A percentile compares a stretch with the other conserved stretches of the same genome.
Conservation (phyloP, 2,113 vertebrate genomes). For the Callaeas wilsoni region DNA sequence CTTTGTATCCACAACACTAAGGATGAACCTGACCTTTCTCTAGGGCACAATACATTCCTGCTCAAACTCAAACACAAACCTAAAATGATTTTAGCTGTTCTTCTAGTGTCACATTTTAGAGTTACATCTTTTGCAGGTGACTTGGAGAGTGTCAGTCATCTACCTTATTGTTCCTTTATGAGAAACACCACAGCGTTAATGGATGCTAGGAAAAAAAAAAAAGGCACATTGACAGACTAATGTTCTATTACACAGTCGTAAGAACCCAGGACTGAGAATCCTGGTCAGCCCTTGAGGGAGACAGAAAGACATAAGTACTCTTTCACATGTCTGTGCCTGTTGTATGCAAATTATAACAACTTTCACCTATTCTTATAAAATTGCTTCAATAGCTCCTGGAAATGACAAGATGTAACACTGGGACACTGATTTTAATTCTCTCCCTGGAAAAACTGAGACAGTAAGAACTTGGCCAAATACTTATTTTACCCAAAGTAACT, state of each 20-base stretch:
- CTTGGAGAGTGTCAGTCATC: background rate
- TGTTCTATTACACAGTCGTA: background rate
- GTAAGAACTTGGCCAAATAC: background rate
- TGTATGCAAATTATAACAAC: background rate
- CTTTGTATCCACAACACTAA: background rate
- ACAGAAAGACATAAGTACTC: background rate
- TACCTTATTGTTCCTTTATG: background rate
- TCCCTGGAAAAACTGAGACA: background rate
- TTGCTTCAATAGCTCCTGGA: background rate
- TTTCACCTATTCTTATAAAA: background rate
- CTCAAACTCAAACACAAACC: background rate
- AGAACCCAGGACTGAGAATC: background rate
- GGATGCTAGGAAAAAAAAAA: background rate
- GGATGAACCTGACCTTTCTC: slow-evolving; percentile 12
- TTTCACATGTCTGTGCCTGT: background rate
- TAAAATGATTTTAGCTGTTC: background rate
- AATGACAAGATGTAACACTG: background rate
- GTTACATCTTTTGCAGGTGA: background rate
- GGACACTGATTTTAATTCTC: background rate
- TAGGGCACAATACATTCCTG: background rate
- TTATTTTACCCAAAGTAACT: background rate
- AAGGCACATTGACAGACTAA: background rate
- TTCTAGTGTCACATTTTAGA: background rate
- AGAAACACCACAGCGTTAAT: background rate
- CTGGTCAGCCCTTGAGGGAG: background rate